Evolutionary conservation across 37 sponge, comb jelly and placozoan genomes (phyloP).

Genomic region (Hormiphora californensis): DNA sequence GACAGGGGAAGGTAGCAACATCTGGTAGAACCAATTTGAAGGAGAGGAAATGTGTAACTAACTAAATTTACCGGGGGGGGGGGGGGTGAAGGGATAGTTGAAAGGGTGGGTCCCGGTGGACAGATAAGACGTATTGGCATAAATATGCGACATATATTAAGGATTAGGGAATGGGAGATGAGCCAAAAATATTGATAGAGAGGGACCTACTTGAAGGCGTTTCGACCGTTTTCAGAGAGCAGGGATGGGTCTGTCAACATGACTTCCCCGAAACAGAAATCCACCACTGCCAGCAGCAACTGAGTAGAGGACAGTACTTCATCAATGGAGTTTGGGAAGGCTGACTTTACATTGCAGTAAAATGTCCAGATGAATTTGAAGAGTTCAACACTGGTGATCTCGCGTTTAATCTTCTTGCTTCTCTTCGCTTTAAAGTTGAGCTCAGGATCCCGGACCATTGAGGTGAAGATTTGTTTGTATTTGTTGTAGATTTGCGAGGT

Average conservation of each 20-base stretch:
- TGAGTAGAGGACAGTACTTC: constrained; percentile 31
- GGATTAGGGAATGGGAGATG: too few relatives aligned
- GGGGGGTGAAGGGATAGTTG: too few relatives aligned
- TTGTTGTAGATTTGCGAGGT: constrained; percentile 51
- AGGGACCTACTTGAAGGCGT: constrained; percentile 41
- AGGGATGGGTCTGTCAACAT: background rate
- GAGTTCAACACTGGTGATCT: constrained; percentile 1
- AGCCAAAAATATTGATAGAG: too few relatives aligned
- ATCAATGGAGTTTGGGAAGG: constrained; percentile 37
- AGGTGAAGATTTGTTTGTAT: constrained; percentile 30
- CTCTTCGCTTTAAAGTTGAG: constrained; percentile 12
- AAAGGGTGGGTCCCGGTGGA: too few relatives aligned
- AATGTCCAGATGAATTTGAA: constrained; percentile 52
- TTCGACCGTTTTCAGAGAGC: constrained; percentile 13
- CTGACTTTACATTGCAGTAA: constrained; percentile 30
- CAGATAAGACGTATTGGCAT: too few relatives aligned
- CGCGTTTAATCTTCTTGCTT: background rate
- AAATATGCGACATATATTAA: too few relatives aligned
- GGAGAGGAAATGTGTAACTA: too few relatives aligned
- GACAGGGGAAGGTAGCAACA: too few relatives aligned
- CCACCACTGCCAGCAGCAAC: constrained; percentile 1
- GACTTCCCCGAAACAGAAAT: constrained; percentile 19
- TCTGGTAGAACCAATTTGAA: too few relatives aligned
- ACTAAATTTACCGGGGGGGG: too few relatives aligned
- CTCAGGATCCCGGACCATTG: background rate